A percentile compares a stretch with the other conserved stretches of the same genome.
Conservation (phyloP, 2,113 vertebrate genomes). For the Gambusia holbrooki region DNA sequence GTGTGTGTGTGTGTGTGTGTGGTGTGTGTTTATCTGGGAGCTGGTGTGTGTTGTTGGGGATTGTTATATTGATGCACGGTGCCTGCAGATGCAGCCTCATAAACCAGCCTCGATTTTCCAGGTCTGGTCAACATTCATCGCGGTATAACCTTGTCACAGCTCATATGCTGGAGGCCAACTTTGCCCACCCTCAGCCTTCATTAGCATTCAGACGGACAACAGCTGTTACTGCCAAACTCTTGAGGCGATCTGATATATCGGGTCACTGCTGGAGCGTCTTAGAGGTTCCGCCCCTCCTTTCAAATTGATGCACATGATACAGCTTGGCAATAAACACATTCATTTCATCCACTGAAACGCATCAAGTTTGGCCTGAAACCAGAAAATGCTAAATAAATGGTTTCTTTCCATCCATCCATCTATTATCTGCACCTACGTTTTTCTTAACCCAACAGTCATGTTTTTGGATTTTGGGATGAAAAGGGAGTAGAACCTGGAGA, state of each 20-base stretch:
- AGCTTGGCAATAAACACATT: background rate
- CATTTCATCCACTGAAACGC: no score
- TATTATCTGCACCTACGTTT: no score
- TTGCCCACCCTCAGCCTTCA: slow-evolving; percentile 27
- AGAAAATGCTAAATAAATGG: background rate
- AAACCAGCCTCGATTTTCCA: slow-evolving; percentile 43
- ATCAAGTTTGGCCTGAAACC: no score
- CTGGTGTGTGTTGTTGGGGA: slow-evolving; percentile 1
- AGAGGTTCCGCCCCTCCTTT: background rate
- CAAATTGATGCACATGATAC: background rate
- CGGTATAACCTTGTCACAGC: slow-evolving; percentile 46
- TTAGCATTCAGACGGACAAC: slow-evolving; percentile 32
- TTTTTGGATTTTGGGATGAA: no score
- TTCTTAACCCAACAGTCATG: no score
- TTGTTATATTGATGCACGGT: slow-evolving; percentile 35
- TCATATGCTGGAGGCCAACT: slow-evolving; percentile 40
- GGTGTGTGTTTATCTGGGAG: background rate
- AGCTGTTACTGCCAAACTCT: background rate
- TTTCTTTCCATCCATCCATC: background rate
- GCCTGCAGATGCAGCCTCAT: slow-evolving; percentile 43
- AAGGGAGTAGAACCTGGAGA: no score
- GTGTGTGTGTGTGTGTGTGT: background rate
- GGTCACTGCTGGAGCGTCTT: background rate
- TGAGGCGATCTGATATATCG: background rate
- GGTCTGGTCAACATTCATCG: slow-evolving; percentile 39